These are phyloP conservation scores for Nymphalis polychloros DNA, from an alignment of 2,888 invertebrate genomes.

Conservation along the genomic window DNA sequence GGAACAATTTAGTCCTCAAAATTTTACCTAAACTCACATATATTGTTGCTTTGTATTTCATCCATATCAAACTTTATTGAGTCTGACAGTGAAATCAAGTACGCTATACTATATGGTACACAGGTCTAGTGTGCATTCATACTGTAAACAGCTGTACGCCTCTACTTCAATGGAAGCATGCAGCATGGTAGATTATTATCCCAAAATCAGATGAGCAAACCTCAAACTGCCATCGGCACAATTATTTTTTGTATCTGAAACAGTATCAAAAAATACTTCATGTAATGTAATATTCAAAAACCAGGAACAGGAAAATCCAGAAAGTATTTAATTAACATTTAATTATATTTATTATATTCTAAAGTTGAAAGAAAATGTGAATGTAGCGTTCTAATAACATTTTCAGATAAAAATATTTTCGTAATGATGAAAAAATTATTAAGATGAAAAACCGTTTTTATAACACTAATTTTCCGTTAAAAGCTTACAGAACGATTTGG, in stretches of 20 bases:
- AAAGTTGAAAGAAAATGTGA: not conserved
- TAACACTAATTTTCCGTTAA: constrained; percentile 41
- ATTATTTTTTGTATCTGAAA: no score
- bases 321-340: not conserved
- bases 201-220: no score
- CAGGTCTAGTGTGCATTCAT: no score
- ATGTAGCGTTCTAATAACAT: constrained; percentile 50
- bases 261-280: no score
- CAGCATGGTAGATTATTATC: no score
- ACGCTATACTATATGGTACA: no score
- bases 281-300: no score
- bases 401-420: constrained; percentile 34
- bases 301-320: not conserved
- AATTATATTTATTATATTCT: not conserved
- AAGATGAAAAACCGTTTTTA: constrained; percentile 41
- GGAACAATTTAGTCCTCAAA: not conserved
- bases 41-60: not conserved
- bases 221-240: no score
- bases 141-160: no score
- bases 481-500: constrained; percentile 39
- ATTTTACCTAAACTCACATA: not conserved
- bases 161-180: no score
- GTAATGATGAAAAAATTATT: constrained; percentile 52
- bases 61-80: no score
- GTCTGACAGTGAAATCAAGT: no score